These are phyloP conservation scores for Agelas oroides DNA, from an alignment of 37 sponge, comb jelly and placozoan species.

Conservation along the genomic window DNA sequence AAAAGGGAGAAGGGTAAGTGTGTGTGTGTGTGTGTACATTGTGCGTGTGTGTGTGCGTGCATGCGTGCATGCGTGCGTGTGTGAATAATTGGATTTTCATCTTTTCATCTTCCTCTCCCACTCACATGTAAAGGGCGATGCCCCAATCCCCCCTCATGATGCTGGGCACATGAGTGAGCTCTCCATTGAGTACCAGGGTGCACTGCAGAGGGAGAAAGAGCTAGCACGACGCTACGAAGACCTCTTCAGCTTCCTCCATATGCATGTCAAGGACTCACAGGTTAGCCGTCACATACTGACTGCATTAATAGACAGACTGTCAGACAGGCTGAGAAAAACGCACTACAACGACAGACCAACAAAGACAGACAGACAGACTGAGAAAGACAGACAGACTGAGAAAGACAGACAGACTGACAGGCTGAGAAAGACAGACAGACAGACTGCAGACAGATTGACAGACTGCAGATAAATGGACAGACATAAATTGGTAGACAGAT, in stretches of 20 bases:
- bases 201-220: conserved; percentile 67
- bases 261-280: conserved; percentile 66
- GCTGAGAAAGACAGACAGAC: too few species aligned
- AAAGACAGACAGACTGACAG: too few species aligned
- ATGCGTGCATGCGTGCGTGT: neutral
- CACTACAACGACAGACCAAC: too few species aligned
- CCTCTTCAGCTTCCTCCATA: conserved; percentile 68
- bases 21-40: neutral
- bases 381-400: too few species aligned
- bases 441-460: too few species aligned
- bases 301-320: too few species aligned
- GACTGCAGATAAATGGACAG: too few species aligned
- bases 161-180: conserved; percentile 47
- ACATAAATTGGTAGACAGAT: too few species aligned
- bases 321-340: too few species aligned
- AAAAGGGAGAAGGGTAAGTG: conserved; percentile 43
- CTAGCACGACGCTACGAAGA: conserved; percentile 59
- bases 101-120: too few species aligned
- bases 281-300: conserved; percentile 11
- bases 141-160: conserved; percentile 19
- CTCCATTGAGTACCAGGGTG: conserved; percentile 47
- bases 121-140: conserved; percentile 12
- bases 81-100: too few species aligned
- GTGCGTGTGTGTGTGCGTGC: neutral
- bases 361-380: too few species aligned